Base-by-base conservation (phyloP, 1,140 invertebrate genomes). In the Carcinoscorpius rotundicauda region DNA sequence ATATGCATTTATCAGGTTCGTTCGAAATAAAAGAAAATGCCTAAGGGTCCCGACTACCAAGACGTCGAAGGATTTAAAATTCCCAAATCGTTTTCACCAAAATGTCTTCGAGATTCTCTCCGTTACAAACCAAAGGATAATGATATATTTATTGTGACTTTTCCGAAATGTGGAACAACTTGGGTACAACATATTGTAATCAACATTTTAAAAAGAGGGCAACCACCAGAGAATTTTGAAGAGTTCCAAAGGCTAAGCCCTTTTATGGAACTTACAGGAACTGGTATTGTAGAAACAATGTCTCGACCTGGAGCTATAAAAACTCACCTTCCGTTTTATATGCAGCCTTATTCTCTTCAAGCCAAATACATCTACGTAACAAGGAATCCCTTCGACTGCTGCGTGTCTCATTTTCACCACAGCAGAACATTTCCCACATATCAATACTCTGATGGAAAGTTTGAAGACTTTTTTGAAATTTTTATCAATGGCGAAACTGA, bases 371-470 rank as follows among this genome's bases (percentile, higher is more conserved):
- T 91, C 6, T 91, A 90, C 72, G 83, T 91, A 0, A 85, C 86
- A 4, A 79, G 91, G 63, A 90, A 93, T 78, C 89, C 90, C 0
- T 89, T 91, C 75, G 90, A 93, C 75, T 86, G 90, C 1, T 87
- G 83, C 3, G 87, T 92, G 0, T 93, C 89, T 0, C 92, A 85
- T 75, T 93, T 86, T 73, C 84, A 91, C 75, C 68, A 70, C 29
- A 68, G 64, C 61, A 56, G 56, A 10, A 8, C 57, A 10, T n/a
- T 69, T 50, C 58, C 59, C n/a, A 59, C 52, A 9, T 70, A 69
- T 53, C 64, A 63, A 29, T 82, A 91, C 53, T 87, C 88, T 75
- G 66, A 75, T 56, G 74, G 70, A 6, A 66, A 73, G 5, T 78
- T 77, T 60, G 69, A 75, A 49, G 70, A 67, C 6, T 77, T 77